Evolutionary conservation across 2,113 vertebrate genomes (phyloP).

Genomic region (Cepphus grylle): DNA sequence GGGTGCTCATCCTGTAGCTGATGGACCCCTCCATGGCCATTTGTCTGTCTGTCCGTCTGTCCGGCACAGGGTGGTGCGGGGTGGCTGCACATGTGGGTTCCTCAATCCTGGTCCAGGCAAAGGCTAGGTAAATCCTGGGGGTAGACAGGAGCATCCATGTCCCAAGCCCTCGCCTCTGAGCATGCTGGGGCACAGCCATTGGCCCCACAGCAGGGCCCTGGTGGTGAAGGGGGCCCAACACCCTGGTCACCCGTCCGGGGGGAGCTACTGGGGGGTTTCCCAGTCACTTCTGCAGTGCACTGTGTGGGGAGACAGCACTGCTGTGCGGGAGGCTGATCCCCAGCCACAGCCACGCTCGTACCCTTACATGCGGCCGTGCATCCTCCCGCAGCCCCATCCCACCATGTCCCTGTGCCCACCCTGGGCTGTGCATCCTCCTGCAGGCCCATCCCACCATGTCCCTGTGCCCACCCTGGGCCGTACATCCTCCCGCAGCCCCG

Average conservation of each 20-base stretch:
- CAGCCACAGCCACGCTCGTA: rapidly evolving
- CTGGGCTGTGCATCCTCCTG: rapidly evolving
- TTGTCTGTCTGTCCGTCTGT: rapidly evolving
- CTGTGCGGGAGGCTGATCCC: neutral
- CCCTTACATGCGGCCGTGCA: neutral
- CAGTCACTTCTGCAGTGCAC: neutral
- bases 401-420: rapidly evolving
- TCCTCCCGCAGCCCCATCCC: rapidly evolving
- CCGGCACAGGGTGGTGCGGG: rapidly evolving
- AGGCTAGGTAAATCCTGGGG: neutral
- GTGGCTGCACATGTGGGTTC: neutral
- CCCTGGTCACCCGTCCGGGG: neutral
- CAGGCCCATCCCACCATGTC: neutral
- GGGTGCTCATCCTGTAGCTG: neutral
- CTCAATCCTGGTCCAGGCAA: neutral
- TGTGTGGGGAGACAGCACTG: rapidly evolving
- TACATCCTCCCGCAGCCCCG: rapidly evolving
- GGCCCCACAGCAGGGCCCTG: rapidly evolving
- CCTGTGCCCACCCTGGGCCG: rapidly evolving
- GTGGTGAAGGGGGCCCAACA: neutral
- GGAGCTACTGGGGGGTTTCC: neutral
- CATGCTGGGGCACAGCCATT: rapidly evolving
- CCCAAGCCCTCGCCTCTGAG: neutral
- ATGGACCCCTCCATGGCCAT: neutral
- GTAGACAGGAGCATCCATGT: neutral